Evolutionary conservation across 1,140 invertebrate species (phyloP).

Genomic region (Drosophila kepulauana): DNA sequence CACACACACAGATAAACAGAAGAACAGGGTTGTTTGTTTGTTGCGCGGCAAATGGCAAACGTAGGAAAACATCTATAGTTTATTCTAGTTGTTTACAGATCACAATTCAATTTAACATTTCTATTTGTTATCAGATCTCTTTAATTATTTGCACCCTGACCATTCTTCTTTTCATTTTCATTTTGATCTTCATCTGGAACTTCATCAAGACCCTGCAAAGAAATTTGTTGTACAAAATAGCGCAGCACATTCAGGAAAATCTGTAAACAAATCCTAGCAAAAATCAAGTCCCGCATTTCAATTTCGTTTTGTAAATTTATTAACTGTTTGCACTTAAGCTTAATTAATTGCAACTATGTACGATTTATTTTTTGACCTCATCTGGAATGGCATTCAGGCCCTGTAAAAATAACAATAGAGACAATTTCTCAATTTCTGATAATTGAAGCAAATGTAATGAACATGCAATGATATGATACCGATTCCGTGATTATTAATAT

Average conservation of each 20-base stretch:
- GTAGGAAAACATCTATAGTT: background rate
- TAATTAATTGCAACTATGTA: constrained; percentile 63
- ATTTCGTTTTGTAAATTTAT: constrained; percentile 65
- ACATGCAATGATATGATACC: background rate
- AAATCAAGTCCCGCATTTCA: constrained; percentile 10
- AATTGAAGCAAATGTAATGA: constrained; percentile 7
- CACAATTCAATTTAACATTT: constrained; percentile 3
- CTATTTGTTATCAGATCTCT: constrained; percentile 11
- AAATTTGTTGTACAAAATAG: constrained; percentile 18
- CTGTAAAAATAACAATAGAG: constrained; percentile 78
- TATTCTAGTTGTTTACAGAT: constrained; percentile 36
- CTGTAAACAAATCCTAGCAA: constrained; percentile 2
- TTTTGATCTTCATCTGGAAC: constrained; percentile 36
- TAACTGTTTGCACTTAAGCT: constrained; percentile 77
- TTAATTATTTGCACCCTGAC: background rate
- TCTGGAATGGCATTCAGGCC: constrained; percentile 86
- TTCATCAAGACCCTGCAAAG: constrained; percentile 66
- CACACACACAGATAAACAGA: constrained; percentile 31
- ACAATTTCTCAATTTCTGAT: constrained; percentile 29
- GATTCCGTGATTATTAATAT: background rate
- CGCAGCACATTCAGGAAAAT: too few relatives aligned
- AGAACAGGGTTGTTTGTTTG: constrained; percentile 70
- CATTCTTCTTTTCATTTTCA: constrained; percentile 1
- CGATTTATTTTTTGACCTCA: constrained; percentile 78
- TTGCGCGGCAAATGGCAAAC: constrained; percentile 56